Percentiles rank a stretch among this genome's conserved stretches.
phyloP scores from a whole-genome alignment of 2,888 invertebrate genomes.

The Pteria penguin region DNA sequence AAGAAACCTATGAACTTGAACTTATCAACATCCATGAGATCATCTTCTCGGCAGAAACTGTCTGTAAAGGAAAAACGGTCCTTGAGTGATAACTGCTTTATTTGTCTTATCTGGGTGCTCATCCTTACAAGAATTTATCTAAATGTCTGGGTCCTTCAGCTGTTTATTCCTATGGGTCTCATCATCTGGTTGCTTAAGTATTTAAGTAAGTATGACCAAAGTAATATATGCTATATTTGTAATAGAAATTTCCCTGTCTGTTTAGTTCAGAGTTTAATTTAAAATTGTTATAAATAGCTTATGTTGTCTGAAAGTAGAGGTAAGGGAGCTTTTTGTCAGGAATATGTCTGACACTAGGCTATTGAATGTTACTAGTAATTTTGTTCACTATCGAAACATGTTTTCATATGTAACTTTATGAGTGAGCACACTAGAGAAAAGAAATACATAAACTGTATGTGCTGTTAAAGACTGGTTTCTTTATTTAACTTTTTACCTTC shows the following conservation, averaged over 20 bases:
- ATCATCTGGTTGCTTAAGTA: conserved; percentile 85
- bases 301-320: no score
- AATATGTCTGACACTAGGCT: no score
- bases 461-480: not conserved
- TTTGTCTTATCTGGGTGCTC: conserved; percentile 88
- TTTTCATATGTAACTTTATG: no score
- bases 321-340: no score
- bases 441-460: no score
- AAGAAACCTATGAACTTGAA: conserved; percentile 28
- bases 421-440: no score
- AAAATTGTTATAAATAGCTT: no score
- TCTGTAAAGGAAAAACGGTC: conserved; percentile 38
- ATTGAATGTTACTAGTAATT: no score
- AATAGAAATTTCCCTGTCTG: not conserved
- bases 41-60: conserved; percentile 7
- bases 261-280: no score
- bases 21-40: not conserved
- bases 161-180: conserved; percentile 87
- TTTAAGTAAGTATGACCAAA: conserved; percentile 79
- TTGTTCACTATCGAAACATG: no score
- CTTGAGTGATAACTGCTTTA: conserved; percentile 78
- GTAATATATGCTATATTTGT: no score
- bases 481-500: not conserved
- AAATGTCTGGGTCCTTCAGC: conserved; percentile 89
- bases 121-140: conserved; percentile 91